Base-by-base conservation (phyloP, 1,140 invertebrate species). In the Choristoneura fumiferana region DNA sequence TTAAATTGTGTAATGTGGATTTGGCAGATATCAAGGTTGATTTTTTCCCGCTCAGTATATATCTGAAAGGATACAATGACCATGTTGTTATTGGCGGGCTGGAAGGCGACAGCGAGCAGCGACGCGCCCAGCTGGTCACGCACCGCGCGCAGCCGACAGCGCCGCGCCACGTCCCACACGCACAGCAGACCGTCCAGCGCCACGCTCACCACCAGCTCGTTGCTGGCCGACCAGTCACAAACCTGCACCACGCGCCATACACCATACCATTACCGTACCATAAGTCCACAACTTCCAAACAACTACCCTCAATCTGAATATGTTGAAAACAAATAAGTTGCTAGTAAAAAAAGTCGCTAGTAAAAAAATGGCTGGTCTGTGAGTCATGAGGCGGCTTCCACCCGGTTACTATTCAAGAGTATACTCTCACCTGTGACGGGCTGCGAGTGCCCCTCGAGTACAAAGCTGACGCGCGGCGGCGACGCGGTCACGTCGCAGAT, bases 21-120 rank as follows among this genome's bases (percentile, higher is more conserved):
- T n/a, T n/a, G n/a, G n/a, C n/a, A n/a, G n/a, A n/a, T n/a, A n/a
- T n/a, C n/a, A n/a, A n/a, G n/a, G n/a, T n/a, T n/a, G 18, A n/a
- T n/a, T n/a, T n/a, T n/a, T n/a, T n/a, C n/a, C n/a, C n/a, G n/a
- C n/a, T n/a, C n/a, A n/a, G n/a, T 52, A n/a, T 15, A n/a, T 59
- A 18, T 39, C 18, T 8, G 55, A 89, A 92, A 93, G 91, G 91
- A 92, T 94, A 95, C 94, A 77, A 96, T 92, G 69, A 97, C 93
- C 90, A 97, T 93, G 89, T 98, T 97, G 76, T 97, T 97, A 82
- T 98, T 98, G 14, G 93, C 91, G 0, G 96, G 96, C 78, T 96
- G 94, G 84, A 97, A 97, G 18, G 93, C 90, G 82, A 95, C 96
- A 63, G 92, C 95, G 0, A 95, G 87, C 38, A 96, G 89, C 75